A percentile compares a stretch with the other conserved stretches of the same genome.
These are phyloP conservation scores for Botia kubotai DNA, from an alignment of 2,797 vertebrate genomes.

Conservation along the genomic window DNA sequence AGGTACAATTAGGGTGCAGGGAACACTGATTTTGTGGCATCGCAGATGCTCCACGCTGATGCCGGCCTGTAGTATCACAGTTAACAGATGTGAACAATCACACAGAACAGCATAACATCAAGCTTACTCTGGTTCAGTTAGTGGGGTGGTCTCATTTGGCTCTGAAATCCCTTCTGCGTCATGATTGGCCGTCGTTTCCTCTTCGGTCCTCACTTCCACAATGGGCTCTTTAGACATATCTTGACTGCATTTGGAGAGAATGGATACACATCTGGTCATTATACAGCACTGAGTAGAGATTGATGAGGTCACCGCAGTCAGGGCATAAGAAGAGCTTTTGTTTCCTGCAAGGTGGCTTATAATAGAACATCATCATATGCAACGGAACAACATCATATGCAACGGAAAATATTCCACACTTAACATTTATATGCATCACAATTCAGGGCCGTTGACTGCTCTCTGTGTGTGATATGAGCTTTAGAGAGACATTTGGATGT, in stretches of 20 bases:
- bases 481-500: not conserved
- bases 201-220: constrained; percentile 93
- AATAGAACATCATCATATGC: not conserved
- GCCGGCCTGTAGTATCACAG: not conserved
- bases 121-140: constrained; percentile 96
- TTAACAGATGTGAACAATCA: not conserved
- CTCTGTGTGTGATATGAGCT: not conserved
- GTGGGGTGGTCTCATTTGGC: constrained; percentile 95
- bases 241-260: constrained; percentile 80
- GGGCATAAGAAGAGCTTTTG: constrained; percentile 18
- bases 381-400: constrained; percentile 3
- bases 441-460: not conserved
- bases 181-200: constrained; percentile 94
- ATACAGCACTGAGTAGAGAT: constrained; percentile 14
- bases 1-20: not conserved
- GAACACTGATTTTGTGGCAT: constrained; percentile 10
- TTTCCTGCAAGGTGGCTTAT: not conserved
- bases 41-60: not conserved
- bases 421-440: constrained; percentile 16
- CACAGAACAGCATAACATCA: not conserved
- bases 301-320: constrained; percentile 28
- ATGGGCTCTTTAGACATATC: constrained; percentile 98
- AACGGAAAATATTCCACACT: constrained; percentile 6
- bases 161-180: constrained; percentile 92
- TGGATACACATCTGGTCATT: constrained; percentile 22